Evolutionary conservation across 2,797 vertebrate genomes (phyloP).

Genomic region (Schizopygopsis malacanthus): DNA sequence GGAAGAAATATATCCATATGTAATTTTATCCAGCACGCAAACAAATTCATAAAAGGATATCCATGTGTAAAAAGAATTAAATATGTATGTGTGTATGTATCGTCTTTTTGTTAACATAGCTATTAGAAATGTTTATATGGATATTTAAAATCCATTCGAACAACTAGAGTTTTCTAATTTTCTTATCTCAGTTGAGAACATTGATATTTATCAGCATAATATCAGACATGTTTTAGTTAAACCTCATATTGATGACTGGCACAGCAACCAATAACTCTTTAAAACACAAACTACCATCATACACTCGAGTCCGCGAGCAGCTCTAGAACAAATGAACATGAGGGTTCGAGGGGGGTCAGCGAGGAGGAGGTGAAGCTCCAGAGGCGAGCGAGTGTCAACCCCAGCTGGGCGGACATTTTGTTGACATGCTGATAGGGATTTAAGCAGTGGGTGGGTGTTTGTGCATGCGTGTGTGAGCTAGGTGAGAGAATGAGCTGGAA

Average conservation of each 20-base stretch:
- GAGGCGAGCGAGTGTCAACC: slow-evolving; percentile 77
- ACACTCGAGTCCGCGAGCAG: not conserved
- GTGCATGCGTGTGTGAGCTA: slow-evolving; percentile 75
- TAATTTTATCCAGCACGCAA: not conserved
- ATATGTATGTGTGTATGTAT: not conserved
- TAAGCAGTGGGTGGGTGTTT: slow-evolving; percentile 83
- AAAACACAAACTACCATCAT: slow-evolving; percentile 22
- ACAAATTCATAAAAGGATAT: not conserved
- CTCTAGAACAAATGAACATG: slow-evolving; percentile 58
- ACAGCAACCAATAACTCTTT: not conserved
- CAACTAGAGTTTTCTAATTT: not conserved
- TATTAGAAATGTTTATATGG: not conserved
- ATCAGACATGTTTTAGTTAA: not conserved
- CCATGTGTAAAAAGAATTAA: not conserved
- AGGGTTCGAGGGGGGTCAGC: slow-evolving; percentile 72
- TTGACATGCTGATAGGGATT: slow-evolving; percentile 87
- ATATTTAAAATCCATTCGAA: not conserved
- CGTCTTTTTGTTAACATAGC: not conserved
- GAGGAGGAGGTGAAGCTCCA: slow-evolving; percentile 79
- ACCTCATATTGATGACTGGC: not conserved
- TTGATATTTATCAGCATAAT: not conserved
- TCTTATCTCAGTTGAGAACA: not conserved
- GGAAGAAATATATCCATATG: not conserved
- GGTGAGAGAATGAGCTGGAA: slow-evolving; percentile 76
- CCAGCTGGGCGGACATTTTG: slow-evolving; percentile 86